Evolutionary conservation across 2,113 vertebrate species (phyloP).

Genomic region (Gorsachius goisagi): DNA sequence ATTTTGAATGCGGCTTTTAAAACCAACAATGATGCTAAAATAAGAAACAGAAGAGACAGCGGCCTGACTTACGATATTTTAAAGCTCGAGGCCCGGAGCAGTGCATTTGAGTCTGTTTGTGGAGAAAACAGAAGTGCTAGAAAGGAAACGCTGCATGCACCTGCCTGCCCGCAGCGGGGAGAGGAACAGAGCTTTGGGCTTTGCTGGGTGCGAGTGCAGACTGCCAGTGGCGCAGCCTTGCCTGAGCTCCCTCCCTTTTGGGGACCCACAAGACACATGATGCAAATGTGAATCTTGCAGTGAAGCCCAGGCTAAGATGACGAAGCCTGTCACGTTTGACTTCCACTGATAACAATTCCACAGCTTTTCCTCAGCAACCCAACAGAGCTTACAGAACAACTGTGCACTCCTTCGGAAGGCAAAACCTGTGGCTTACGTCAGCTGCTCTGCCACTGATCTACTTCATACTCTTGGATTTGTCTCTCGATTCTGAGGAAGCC

Average conservation of each 20-base stretch:
- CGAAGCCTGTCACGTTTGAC: neutral
- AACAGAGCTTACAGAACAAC: neutral
- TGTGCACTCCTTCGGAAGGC: neutral
- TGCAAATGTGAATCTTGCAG: neutral
- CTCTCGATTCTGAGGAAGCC: neutral
- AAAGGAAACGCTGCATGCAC: neutral
- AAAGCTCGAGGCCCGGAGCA: neutral
- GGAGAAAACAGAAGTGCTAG: neutral
- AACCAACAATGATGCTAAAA: accelerated
- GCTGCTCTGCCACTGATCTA: neutral
- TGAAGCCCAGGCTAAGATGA: neutral
- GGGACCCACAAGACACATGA: neutral
- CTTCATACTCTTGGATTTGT: neutral
- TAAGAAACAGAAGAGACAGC: neutral
- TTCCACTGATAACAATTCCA: neutral
- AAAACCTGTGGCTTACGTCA: neutral
- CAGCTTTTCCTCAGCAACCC: neutral
- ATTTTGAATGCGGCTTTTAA: neutral
- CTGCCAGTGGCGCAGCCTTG: neutral
- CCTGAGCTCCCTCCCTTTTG: neutral
- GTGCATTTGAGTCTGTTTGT: neutral
- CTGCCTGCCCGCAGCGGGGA: neutral
- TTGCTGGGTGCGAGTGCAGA: neutral
- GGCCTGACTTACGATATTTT: neutral
- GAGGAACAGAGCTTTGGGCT: neutral